Conservation (phyloP, 2,888 invertebrate genomes). For the Vesta saturnalis region DNA sequence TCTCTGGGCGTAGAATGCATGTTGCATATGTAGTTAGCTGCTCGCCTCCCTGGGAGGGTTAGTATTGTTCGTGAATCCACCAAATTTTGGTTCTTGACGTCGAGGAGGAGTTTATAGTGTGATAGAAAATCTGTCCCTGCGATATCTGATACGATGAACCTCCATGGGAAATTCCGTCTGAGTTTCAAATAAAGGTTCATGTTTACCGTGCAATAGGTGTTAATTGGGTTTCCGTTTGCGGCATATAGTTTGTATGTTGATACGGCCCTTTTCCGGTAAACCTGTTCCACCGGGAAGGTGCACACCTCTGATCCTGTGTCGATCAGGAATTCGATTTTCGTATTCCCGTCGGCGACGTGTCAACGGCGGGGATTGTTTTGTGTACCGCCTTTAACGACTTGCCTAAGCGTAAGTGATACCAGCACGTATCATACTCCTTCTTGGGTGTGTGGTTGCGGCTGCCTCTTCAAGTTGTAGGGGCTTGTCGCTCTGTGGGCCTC, state of each 20-base stretch:
- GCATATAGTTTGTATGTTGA: neutral
- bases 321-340: neutral
- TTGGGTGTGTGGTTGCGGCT: neutral
- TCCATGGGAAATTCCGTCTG: neutral
- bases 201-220: neutral
- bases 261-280: neutral
- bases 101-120: neutral
- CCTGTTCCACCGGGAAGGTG: neutral
- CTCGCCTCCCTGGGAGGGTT: no score
- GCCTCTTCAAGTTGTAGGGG: neutral
- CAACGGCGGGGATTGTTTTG: no score
- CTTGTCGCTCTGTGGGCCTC: neutral
- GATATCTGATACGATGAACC: neutral
- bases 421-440: neutral
- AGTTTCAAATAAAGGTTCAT: neutral
- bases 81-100: neutral
- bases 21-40: neutral
- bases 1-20: no score
- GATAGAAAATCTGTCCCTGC: no score
- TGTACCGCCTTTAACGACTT: neutral
- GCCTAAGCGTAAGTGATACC: neutral
- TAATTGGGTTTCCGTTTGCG: neutral
- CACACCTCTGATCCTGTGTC: neutral
- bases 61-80: no score
- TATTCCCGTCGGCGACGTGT: neutral